phyloP scores from a whole-genome alignment of 2,888 invertebrate genomes.

The Pachymerium ferrugineum region DNA sequence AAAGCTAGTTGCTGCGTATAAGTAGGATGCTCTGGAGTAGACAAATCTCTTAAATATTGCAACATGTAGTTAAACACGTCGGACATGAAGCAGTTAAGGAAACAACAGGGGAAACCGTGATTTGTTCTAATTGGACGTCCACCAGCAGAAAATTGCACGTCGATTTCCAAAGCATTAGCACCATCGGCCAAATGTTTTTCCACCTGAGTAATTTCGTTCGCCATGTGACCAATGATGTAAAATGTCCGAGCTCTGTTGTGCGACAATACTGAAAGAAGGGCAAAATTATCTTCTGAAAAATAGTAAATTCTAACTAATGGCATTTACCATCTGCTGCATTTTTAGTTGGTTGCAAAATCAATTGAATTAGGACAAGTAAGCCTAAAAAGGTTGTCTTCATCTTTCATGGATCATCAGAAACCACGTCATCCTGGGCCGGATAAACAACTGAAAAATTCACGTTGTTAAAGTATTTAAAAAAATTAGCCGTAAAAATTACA shows the following conservation, averaged over 20 bases:
- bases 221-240: conserved; percentile 35
- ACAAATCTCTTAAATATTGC: background rate
- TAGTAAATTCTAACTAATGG: background rate
- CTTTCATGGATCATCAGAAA: conserved; percentile 3
- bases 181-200: conserved; percentile 35
- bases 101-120: conserved; percentile 36
- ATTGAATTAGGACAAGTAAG: background rate
- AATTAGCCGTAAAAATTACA: too few species aligned
- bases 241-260: background rate
- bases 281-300: background rate
- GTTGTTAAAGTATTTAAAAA: too few species aligned
- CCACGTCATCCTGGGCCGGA: background rate
- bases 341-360: background rate
- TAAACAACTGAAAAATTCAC: background rate
- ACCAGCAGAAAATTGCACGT: conserved; percentile 33
- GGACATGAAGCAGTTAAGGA: conserved; percentile 29
- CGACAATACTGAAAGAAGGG: background rate
- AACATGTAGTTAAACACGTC: conserved; percentile 7
- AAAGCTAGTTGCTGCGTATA: conserved; percentile 13
- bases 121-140: conserved; percentile 29
- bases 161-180: conserved; percentile 35
- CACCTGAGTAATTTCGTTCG: conserved; percentile 34
- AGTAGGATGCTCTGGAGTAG: background rate
- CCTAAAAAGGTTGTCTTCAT: background rate
- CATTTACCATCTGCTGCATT: background rate